These are phyloP conservation scores for Liodrosophila aerea DNA, from an alignment of 2,888 invertebrate genomes.

Conservation along the genomic window DNA sequence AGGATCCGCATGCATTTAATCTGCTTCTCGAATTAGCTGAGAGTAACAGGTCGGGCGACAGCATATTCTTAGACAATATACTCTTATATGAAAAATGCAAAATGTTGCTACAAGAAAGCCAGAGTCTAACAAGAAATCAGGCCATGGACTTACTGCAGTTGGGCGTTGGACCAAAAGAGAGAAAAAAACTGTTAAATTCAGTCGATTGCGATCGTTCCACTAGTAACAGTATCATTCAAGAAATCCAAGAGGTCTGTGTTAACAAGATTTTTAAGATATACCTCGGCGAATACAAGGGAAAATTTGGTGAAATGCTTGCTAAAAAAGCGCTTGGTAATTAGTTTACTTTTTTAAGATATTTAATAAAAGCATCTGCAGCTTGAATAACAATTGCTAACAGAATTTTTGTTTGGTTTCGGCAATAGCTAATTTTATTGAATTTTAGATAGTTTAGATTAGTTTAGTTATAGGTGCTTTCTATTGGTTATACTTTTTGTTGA, in stretches of 20 bases:
- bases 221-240: slow-evolving; percentile 9
- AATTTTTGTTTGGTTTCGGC: neutral
- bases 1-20: neutral
- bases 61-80: neutral
- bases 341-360: too few species aligned
- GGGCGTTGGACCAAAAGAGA: slow-evolving; percentile 3
- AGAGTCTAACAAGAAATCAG: neutral
- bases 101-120: slow-evolving; percentile 2
- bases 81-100: neutral
- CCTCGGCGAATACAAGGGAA: neutral
- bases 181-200: neutral
- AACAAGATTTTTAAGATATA: neutral
- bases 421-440: too few species aligned
- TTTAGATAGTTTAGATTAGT: too few species aligned
- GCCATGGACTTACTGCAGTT: slow-evolving; percentile 1
- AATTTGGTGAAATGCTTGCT: neutral
- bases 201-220: neutral
- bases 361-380: too few species aligned
- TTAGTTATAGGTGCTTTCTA: too few species aligned
- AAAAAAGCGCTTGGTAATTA: neutral
- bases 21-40: neutral
- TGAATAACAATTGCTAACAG: too few species aligned
- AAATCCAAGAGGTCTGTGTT: slow-evolving; percentile 3
- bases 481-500: too few species aligned
- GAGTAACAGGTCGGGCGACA: neutral